Base-by-base conservation (phyloP, 53 echinoderm and acorn worm species). In the Crossaster papposus region DNA sequence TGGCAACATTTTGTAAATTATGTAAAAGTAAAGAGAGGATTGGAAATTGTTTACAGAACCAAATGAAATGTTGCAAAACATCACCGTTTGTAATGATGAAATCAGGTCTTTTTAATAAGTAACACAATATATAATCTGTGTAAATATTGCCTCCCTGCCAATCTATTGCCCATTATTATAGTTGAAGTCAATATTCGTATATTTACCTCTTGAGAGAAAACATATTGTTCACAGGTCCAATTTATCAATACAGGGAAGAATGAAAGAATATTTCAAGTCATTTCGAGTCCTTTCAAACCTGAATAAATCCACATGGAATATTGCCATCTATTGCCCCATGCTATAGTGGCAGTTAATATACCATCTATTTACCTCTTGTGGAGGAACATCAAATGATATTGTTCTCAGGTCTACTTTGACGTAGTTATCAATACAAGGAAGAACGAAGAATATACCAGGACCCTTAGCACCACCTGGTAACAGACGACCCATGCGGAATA, bases 341-440 rank as follows among this genome's bases (percentile, higher is more conserved):
- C 0, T 4, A n/a, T 68, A 26, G 68, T 23, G n/a, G 1, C 68
- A 68, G 68, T 68, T 23, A 68, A 68, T 26, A 68, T 24, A 26
- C n/a, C 4, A 4, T 68, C 26, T 68, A 68, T 68, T 68, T 81
- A 97, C 98, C 94, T 97, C 98, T 91, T 97, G 98, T 77, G 98
- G 98, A 51, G 98, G 95, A 54, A 97, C 98, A 93, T 97, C 98
- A 89, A 97, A 97, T n/a, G 98, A 95, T 54, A 97, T 94, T 26
- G 98, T 97, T 89, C 98, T 95, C 86, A 97, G 64, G 93, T 97
- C 98, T 34, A 97, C 98, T 89, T 97, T 97, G 79, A 95, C 95
- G 50, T 97, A 97, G 83, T 95, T 97, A 92, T 97, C 98, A 80
- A 97, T 97, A 89, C 98, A 97, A 81, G 98, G 98, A 91, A 97